A percentile compares a stretch with the other conserved stretches of the same genome.
phyloP scores from a whole-genome alignment of 2,113 vertebrate genomes.

The Hypanus sabinus region DNA sequence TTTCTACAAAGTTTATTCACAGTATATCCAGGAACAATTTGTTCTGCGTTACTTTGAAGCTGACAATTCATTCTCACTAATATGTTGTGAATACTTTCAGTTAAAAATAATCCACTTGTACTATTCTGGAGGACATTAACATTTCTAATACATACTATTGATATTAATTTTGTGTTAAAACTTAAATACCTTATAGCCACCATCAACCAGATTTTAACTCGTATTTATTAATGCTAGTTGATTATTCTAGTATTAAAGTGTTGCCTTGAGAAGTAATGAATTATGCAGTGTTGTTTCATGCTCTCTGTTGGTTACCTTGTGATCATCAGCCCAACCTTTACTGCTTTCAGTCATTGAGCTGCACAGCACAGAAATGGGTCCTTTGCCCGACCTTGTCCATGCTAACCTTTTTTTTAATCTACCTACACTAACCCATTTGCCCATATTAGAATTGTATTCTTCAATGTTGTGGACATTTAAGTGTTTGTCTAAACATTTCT shows the following conservation, averaged over 20 bases:
- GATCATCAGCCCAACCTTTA: background rate
- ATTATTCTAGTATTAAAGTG: background rate
- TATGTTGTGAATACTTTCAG: background rate
- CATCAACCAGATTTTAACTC: constrained; percentile 20
- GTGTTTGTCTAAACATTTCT: no score
- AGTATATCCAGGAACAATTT: background rate
- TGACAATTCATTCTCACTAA: background rate
- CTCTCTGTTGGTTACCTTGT: background rate
- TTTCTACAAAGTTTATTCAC: constrained; percentile 20
- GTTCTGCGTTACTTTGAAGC: background rate
- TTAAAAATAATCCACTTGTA: background rate
- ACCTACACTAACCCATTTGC: no score
- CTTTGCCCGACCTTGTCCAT: no score
- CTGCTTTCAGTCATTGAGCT: background rate
- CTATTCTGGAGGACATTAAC: no score
- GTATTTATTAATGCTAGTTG: background rate
- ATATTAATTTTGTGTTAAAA: background rate
- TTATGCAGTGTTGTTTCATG: background rate
- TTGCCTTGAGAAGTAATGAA: background rate
- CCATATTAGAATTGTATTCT: no score
- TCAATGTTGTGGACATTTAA: no score
- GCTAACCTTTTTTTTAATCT: no score
- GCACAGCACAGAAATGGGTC: no score
- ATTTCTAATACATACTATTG: background rate
- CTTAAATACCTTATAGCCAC: background rate